A percentile compares a stretch with the other conserved stretches of the same genome.
Evolutionary conservation across 2,797 vertebrate genomes (phyloP).

Genomic region (Gadopsis marmoratus): DNA sequence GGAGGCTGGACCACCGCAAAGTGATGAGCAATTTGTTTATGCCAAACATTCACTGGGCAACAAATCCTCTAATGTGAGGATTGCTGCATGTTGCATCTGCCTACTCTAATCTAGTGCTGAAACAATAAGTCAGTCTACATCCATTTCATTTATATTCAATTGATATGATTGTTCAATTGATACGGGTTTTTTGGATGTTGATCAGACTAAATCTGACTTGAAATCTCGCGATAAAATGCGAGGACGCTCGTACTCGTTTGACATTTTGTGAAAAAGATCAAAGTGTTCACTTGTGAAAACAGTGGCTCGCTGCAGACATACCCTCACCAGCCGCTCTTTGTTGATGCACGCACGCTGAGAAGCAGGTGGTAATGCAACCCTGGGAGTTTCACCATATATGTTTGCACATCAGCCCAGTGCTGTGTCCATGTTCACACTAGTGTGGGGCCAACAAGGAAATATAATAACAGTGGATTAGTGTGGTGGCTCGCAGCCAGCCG

Average conservation of each 20-base stretch:
- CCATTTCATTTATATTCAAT: not conserved
- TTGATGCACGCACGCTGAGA: conserved; percentile 33
- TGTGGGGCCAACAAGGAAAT: conserved; percentile 74
- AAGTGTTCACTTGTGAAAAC: not conserved
- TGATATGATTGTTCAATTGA: not conserved
- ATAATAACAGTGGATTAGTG: conserved; percentile 78
- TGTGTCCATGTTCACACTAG: conserved; percentile 66
- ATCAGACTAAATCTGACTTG: not conserved
- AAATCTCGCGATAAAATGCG: not conserved
- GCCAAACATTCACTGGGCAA: conserved; percentile 11
- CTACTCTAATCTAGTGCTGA: not conserved
- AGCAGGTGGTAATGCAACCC: conserved; percentile 57
- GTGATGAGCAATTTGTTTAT: not conserved
- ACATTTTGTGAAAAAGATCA: not conserved
- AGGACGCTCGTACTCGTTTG: not conserved
- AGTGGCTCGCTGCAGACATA: conserved; percentile 6
- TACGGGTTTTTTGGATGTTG: not conserved
- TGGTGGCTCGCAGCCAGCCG: conserved; percentile 65
- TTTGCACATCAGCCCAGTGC: conserved; percentile 66
- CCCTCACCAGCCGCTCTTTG: not conserved
- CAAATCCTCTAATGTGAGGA: conserved; percentile 19
- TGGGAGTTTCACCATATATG: conserved; percentile 63
- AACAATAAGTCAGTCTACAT: not conserved
- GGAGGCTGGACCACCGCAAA: not conserved
- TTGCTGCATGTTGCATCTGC: not conserved